These are phyloP conservation scores for Nebria ingens DNA, from an alignment of 1,140 invertebrate species.

Conservation along the genomic window DNA sequence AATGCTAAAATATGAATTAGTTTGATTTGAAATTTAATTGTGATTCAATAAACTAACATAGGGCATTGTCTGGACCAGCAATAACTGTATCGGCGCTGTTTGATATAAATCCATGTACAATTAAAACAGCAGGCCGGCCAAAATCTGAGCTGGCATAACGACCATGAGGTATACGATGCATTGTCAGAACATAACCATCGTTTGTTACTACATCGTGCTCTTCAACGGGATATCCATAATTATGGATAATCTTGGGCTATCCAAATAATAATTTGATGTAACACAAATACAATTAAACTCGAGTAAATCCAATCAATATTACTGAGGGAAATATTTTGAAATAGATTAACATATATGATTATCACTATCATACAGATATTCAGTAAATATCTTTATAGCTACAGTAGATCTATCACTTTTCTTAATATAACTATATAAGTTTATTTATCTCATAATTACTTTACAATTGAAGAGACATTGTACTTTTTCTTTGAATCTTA, in stretches of 20 bases:
- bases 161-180: conserved; percentile 46
- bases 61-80: conserved; percentile 45
- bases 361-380: too few species aligned
- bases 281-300: conserved; percentile 37
- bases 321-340: neutral
- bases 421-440: too few species aligned
- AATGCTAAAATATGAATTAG: too few species aligned
- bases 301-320: conserved; percentile 29
- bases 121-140: conserved; percentile 38
- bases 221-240: conserved; percentile 47
- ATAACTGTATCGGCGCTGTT: conserved; percentile 55
- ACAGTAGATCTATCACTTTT: too few species aligned
- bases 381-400: too few species aligned
- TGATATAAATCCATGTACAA: conserved; percentile 60
- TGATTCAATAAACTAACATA: conserved; percentile 24
- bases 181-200: conserved; percentile 48
- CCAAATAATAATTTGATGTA: too few species aligned
- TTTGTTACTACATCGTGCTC: conserved; percentile 42
- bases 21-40: too few species aligned
- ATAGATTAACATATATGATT: neutral
- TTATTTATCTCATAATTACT: too few species aligned
- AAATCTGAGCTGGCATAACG: conserved; percentile 21
- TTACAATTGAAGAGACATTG: too few species aligned
- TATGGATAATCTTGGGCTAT: too few species aligned
- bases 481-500: too few species aligned